Evolutionary conservation across 2,888 invertebrate genomes (phyloP), one percentile per base, ranked within the genome.

Genomic region (Cephus rjabovi): DNA sequence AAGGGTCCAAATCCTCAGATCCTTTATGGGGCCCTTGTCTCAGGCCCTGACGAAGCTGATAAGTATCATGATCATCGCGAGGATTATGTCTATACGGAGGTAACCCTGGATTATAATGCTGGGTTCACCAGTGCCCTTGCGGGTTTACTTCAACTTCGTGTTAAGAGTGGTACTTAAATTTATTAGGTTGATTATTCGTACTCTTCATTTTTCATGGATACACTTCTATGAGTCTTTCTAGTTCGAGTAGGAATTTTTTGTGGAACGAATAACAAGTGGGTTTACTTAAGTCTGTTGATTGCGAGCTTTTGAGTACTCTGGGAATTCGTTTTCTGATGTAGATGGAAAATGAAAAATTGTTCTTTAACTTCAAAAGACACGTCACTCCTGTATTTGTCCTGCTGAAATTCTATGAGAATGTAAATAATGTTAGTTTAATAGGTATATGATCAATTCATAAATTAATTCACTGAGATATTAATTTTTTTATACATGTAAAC

Each of bases 41-140:
- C 94, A 70, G 94, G 94, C 0, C 94, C 94, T 0, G 93, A 93
- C 82, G 91, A 91, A 79, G 92, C 92, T 71, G 94, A 94, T 82
- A 86, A 90, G 76, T 94, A 93, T 86, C 90, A 90, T 75, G 94
- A 94, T 84, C 87, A 88, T 35, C 90, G 94, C 74, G 92, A 93
- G 79, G 93, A 94, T 81, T 93, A 92, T 86, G 89, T 93, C 23
- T 93, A 93, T 84, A 94, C 93, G 76, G 94, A 94, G 85, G 93
- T 94, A 1, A 93, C 93, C 12, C 87, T 93, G 31, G 93, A 94
- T 83, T 94, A 92, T 87, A 94, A 94, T 85, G 93, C 93, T 9
- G 94, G 93, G 1, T 93, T 94, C 85, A 93, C 93, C 81, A 92
- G 93, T 15, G 92, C 92, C 1, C 86, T 93, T 1, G 93, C 93